Base-by-base conservation (phyloP, 2,888 invertebrate genomes). In the Lasioglossum villosulum region DNA sequence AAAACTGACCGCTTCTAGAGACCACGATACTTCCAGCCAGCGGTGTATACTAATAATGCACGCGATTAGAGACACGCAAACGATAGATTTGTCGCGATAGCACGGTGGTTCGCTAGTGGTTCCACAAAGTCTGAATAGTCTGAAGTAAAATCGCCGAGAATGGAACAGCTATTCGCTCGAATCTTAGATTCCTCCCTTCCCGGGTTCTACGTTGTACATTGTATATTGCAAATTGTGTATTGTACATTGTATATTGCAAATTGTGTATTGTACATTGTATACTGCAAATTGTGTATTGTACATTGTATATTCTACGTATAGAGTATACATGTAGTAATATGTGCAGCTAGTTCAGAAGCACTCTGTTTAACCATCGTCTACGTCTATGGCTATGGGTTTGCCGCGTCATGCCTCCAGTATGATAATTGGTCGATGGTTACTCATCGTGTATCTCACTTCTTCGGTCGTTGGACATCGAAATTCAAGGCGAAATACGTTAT, bases 31-130 rank as follows among this genome's bases (percentile, higher is more conserved):
- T 52, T 70, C 77, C 63, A 30, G 34, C 73, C 70, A 30, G 34
- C 23, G 48, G 39, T 27, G 39, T 79, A n/a, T 52, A 63, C 74
- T 78, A 85, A 86, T 86, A 77, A 80, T 66, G 80, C n/a, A 82
- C 63, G 59, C 81, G 89, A 90, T 88, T 88, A 86, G 80, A 75
- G 48, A 73, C 90, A 90, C 91, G 90, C 90, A 63, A 91, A 74
- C 75, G 27, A 73, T 80, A 52, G 52, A 39, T 86, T 77, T 34
- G 59, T 42, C 75, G 66, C 79, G 74, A 84, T 75, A 84, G 48
- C 42, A 70, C 45, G 66, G n/a, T 16, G 70, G 12, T n/a, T 75
- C 27, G 27, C 27, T 6, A 16, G 59, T 14, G n/a, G n/a, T 59
- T 27, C 14, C 1, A 12, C 27, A 5, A 1, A 2, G 48, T 48